Evolutionary conservation across 2,113 vertebrate genomes (phyloP).

Genomic region (Dromaius novaehollandiae): DNA sequence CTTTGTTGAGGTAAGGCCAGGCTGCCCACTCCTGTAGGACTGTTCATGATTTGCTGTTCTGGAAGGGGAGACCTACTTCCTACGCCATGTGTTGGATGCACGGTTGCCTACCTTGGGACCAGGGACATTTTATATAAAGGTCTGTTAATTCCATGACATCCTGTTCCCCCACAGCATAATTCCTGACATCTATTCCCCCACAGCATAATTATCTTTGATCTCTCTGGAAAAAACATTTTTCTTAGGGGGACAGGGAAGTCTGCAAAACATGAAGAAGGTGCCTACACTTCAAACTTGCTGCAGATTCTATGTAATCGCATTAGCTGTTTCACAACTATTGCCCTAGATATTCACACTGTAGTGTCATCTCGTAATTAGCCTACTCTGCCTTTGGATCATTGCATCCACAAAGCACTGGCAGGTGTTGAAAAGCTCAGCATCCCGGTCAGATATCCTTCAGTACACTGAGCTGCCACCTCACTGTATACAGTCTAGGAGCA

Average conservation of each 20-base stretch:
- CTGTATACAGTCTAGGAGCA: neutral
- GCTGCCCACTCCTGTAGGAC: neutral
- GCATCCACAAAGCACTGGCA: neutral
- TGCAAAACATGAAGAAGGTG: neutral
- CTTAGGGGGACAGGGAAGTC: neutral
- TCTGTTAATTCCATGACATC: neutral
- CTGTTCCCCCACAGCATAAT: neutral
- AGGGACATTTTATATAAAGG: neutral
- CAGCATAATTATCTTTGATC: neutral
- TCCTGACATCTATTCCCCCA: neutral
- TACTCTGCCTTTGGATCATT: neutral
- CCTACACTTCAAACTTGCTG: neutral
- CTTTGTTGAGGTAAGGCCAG: neutral
- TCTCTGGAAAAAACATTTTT: neutral
- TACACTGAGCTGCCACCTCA: neutral
- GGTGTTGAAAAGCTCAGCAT: slow-evolving; percentile 12
- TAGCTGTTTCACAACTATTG: neutral
- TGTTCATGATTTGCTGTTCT: neutral
- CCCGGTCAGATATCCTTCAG: neutral
- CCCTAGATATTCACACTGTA: neutral
- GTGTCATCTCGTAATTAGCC: neutral
- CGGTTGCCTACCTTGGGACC: neutral
- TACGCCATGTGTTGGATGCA: neutral
- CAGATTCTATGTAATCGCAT: neutral
- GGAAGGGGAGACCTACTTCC: neutral